phyloP scores from a whole-genome alignment of 2,113 vertebrate genomes.

The Cygnus buccinator region DNA sequence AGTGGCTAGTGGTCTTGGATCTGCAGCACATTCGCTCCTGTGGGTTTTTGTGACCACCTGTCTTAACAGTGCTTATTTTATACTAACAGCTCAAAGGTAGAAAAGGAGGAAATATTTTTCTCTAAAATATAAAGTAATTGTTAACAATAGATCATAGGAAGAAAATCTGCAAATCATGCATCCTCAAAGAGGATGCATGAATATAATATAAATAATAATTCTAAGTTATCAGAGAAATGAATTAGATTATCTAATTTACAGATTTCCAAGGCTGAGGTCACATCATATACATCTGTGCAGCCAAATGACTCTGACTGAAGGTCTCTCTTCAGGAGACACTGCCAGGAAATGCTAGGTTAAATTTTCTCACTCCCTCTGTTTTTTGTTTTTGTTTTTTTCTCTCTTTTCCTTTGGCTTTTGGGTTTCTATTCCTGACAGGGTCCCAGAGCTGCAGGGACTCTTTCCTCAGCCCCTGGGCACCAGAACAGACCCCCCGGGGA shows the following conservation, averaged over 20 bases:
- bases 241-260: neutral
- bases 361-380: neutral
- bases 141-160: neutral
- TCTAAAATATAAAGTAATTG: neutral
- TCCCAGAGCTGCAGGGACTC: neutral
- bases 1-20: fast-evolving
- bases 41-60: neutral
- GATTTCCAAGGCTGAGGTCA: neutral
- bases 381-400: neutral
- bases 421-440: neutral
- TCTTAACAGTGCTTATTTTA: neutral
- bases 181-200: neutral
- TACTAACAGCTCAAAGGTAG: neutral
- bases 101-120: neutral
- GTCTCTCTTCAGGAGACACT: neutral
- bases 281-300: neutral
- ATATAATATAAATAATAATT: neutral
- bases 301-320: neutral
- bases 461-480: neutral
- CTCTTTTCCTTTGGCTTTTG: neutral
- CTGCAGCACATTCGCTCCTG: neutral
- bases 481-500: neutral
- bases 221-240: neutral
- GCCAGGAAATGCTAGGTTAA: neutral
- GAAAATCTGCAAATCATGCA: neutral